A percentile compares a stretch with the other conserved stretches of the same genome.
Conservation (phyloP, 1,140 invertebrate species). For the Meloidogyne floridensis region DNA sequence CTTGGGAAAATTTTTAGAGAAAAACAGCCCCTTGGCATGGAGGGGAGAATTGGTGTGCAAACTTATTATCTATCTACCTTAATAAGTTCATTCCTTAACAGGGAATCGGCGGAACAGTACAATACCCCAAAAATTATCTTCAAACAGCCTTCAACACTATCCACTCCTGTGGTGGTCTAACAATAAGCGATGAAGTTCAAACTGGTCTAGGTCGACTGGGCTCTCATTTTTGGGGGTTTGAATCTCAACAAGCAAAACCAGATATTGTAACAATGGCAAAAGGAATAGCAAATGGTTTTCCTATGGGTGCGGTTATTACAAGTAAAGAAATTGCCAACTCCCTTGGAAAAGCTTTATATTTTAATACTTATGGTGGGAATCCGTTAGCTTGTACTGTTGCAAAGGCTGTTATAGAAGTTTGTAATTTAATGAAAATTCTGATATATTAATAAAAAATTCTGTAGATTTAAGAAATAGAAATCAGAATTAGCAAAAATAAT, state of each 20-base stretch:
- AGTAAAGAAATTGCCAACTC: constrained; percentile 79
- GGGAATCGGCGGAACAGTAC: constrained; percentile 85
- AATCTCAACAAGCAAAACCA: constrained; percentile 80
- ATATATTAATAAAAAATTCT: neutral
- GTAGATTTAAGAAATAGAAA: neutral
- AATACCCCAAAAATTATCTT: constrained; percentile 85
- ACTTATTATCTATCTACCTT: too few species aligned
- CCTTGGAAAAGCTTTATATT: constrained; percentile 79
- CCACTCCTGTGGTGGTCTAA: constrained; percentile 71
- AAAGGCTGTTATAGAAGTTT: constrained; percentile 82
- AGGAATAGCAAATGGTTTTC: constrained; percentile 73
- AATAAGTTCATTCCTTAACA: too few species aligned
- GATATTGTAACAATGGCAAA: constrained; percentile 79
- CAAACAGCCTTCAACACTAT: constrained; percentile 80
- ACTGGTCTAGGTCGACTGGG: constrained; percentile 93
- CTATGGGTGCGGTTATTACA: constrained; percentile 88
- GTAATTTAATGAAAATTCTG: neutral
- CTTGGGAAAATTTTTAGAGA: too few species aligned
- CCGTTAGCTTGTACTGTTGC: constrained; percentile 84
- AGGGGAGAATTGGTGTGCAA: too few species aligned
- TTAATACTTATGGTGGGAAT: constrained; percentile 95
- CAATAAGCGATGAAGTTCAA: constrained; percentile 72
- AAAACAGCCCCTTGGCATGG: too few species aligned
- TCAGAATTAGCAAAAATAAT: neutral
- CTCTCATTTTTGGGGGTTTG: constrained; percentile 90